A percentile compares a stretch with the other conserved stretches of the same genome.
Evolutionary conservation across 2,797 vertebrate species (phyloP).

Genomic region (Halcyon leucocephala): DNA sequence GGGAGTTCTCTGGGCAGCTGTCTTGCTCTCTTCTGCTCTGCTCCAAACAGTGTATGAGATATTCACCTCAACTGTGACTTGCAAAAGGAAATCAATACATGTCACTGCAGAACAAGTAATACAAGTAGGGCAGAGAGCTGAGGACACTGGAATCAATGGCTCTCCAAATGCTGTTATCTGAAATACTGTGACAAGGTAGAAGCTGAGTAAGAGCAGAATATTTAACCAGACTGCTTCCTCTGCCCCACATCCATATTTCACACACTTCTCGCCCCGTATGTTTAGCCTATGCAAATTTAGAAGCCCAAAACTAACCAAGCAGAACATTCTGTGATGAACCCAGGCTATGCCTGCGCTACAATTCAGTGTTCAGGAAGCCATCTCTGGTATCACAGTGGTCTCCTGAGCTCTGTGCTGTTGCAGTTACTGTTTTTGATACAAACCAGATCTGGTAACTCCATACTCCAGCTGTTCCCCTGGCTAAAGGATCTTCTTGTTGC

Average conservation of each 20-base stretch:
- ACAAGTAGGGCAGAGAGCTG: neutral
- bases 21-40: neutral
- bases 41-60: neutral
- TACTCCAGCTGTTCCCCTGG: neutral
- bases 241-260: accelerated
- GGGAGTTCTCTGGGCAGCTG: neutral
- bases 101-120: neutral
- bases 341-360: neutral
- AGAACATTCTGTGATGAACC: neutral
- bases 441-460: constrained; percentile 7
- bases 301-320: neutral
- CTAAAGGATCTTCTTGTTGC: neutral
- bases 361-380: neutral
- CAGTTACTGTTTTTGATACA: neutral
- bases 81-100: neutral
- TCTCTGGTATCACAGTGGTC: neutral
- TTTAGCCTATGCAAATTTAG: neutral
- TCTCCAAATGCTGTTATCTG: neutral
- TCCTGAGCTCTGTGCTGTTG: neutral
- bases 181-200: neutral
- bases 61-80: neutral
- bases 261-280: accelerated
- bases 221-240: neutral
- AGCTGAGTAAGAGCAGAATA: neutral
- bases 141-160: neutral